These are phyloP conservation scores for Diadophis punctatus DNA, from an alignment of 2,113 vertebrate species.

Conservation along the genomic window DNA sequence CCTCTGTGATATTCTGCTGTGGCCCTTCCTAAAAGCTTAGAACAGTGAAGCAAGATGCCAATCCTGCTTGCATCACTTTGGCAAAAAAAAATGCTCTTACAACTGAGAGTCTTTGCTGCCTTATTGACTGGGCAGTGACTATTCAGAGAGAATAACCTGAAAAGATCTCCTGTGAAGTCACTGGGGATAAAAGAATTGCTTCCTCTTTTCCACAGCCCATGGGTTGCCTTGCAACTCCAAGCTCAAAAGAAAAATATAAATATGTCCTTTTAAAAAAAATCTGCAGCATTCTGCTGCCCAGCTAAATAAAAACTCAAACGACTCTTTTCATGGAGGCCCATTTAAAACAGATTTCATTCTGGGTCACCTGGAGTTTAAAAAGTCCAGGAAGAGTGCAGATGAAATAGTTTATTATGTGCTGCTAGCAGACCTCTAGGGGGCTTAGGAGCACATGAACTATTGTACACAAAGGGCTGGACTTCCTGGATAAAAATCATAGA, in stretches of 20 bases:
- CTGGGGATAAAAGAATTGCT: not conserved
- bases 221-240: constrained; percentile 12
- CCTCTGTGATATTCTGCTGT: not conserved
- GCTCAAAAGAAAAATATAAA: constrained; percentile 23
- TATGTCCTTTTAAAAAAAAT: not conserved
- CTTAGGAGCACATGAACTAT: constrained; percentile 29
- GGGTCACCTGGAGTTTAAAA: constrained; percentile 50
- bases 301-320: constrained; percentile 36
- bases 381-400: constrained; percentile 49
- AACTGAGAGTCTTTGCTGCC: not conserved
- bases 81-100: not conserved
- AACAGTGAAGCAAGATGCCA: not conserved
- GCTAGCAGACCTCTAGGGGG: constrained; percentile 20
- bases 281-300: constrained; percentile 20
- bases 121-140: not conserved
- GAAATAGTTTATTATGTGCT: constrained; percentile 39
- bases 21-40: not conserved
- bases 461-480: not conserved
- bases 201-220: constrained; percentile 15
- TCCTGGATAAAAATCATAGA: constrained; percentile 4
- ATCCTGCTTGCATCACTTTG: not conserved
- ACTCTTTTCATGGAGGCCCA: constrained; percentile 23
- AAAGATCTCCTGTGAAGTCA: not conserved
- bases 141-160: not conserved
- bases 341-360: constrained; percentile 49